A percentile compares a stretch with the other conserved stretches of the same genome.
Conservation (phyloP, 2,113 vertebrate genomes). For the Corydoras sp. region DNA sequence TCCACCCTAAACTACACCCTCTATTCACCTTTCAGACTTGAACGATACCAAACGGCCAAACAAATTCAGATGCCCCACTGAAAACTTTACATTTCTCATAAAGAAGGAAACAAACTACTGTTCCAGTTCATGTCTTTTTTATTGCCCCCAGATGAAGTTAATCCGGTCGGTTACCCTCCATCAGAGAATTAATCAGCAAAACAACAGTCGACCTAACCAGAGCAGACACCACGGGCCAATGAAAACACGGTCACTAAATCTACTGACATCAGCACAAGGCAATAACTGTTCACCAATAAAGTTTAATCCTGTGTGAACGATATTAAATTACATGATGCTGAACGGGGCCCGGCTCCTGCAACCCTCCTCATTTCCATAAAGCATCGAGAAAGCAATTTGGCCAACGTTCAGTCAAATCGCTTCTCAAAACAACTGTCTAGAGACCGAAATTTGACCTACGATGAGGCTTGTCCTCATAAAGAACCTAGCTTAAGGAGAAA, state of each 20-base stretch:
- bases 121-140: too few species aligned
- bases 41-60: background rate
- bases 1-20: slow-evolving; percentile 6
- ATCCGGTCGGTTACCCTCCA: too few species aligned
- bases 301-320: slow-evolving; percentile 6
- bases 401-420: background rate
- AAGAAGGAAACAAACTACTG: too few species aligned
- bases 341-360: background rate
- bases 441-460: slow-evolving; percentile 34
- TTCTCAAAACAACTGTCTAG: slow-evolving; percentile 33
- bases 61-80: background rate
- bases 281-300: slow-evolving; percentile 10
- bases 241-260: slow-evolving; percentile 12
- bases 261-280: background rate
- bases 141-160: too few species aligned
- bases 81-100: too few species aligned
- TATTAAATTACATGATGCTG: slow-evolving; percentile 5
- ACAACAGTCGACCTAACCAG: background rate
- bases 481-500: slow-evolving; percentile 16
- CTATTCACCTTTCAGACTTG: background rate
- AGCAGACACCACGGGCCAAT: slow-evolving; percentile 6
- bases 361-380: slow-evolving; percentile 15
- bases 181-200: background rate
- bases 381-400: background rate
- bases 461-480: slow-evolving; percentile 17